A percentile compares a stretch with the other conserved stretches of the same genome.
Conservation (phyloP, 2,797 vertebrate genomes). For the Distichodus sexfasciatus region DNA sequence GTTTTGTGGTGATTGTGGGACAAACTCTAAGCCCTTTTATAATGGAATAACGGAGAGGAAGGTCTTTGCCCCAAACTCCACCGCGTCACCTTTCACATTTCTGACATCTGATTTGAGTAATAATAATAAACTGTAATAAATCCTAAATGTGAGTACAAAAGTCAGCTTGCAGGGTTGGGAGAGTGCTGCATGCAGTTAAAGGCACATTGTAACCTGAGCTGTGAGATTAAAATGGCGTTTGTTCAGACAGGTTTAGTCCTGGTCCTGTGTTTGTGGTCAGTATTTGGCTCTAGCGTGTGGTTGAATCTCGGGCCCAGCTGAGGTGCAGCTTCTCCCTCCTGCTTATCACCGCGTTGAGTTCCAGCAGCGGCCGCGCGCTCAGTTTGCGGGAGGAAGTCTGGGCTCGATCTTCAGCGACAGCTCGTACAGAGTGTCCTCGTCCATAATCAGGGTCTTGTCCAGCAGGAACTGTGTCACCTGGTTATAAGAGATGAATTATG, state of each 20-base stretch:
- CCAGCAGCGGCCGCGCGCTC: background rate
- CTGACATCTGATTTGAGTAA: background rate
- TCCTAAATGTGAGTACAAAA: background rate
- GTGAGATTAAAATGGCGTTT: slow-evolving; percentile 34
- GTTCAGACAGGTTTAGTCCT: no score
- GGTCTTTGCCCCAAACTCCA: no score
- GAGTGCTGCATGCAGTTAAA: slow-evolving; percentile 48
- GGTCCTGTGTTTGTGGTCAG: no score
- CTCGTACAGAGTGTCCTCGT: slow-evolving; percentile 94
- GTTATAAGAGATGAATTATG: slow-evolving; percentile 22
- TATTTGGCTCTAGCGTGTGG: no score
- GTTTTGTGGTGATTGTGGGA: no score
- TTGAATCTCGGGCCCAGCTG: no score
- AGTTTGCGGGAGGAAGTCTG: slow-evolving; percentile 74
- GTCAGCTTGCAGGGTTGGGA: background rate
- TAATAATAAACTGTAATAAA: background rate
- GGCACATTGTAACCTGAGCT: slow-evolving; percentile 72
- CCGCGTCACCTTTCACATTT: no score
- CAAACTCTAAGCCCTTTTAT: no score
- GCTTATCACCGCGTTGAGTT: no score
- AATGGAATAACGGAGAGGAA: no score
- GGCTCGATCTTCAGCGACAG: slow-evolving; percentile 93
- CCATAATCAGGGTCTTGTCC: slow-evolving; percentile 91
- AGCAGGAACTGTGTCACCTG: slow-evolving; percentile 96
- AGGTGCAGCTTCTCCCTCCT: no score